A percentile compares a stretch with the other conserved stretches of the same genome.
phyloP scores from a whole-genome alignment of 2,888 invertebrate species.

The Drosophila prolongata region DNA sequence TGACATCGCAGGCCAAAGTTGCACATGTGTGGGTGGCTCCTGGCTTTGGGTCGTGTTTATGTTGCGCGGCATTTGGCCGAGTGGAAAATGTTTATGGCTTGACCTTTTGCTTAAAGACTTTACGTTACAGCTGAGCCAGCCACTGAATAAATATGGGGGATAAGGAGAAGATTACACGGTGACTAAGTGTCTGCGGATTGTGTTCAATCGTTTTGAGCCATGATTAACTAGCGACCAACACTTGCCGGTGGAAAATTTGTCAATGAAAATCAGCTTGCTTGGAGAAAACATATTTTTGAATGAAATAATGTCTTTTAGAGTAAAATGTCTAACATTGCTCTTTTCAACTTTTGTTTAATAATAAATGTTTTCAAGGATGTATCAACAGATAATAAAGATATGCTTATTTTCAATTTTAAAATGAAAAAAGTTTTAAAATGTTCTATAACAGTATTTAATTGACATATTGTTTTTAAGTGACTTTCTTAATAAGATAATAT shows the following conservation, averaged over 20 bases:
- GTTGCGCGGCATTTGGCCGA: conserved; percentile 3
- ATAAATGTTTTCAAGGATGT: too few species aligned
- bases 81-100: conserved; percentile 49
- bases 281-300: not conserved
- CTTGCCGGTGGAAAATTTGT: conserved; percentile 5
- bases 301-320: too few species aligned
- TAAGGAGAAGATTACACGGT: conserved; percentile 25
- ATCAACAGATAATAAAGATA: too few species aligned
- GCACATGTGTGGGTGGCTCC: conserved; percentile 1
- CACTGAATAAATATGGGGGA: conserved; percentile 17
- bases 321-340: too few species aligned
- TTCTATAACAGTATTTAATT: too few species aligned
- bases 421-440: too few species aligned
- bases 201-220: conserved; percentile 17
- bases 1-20: conserved; percentile 41
- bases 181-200: conserved; percentile 33
- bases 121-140: conserved; percentile 5
- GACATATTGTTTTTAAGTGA: too few species aligned
- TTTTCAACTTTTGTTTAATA: too few species aligned
- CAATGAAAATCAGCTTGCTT: conserved; percentile 4
- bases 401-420: too few species aligned
- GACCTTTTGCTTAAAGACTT: conserved; percentile 53
- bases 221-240: conserved; percentile 25
- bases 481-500: too few species aligned
- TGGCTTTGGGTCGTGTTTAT: conserved; percentile 1